Percentiles rank a stretch among this genome's conserved stretches.
Evolutionary conservation across 2,888 invertebrate species (phyloP).

Genomic region (Augiades crinisus): DNA sequence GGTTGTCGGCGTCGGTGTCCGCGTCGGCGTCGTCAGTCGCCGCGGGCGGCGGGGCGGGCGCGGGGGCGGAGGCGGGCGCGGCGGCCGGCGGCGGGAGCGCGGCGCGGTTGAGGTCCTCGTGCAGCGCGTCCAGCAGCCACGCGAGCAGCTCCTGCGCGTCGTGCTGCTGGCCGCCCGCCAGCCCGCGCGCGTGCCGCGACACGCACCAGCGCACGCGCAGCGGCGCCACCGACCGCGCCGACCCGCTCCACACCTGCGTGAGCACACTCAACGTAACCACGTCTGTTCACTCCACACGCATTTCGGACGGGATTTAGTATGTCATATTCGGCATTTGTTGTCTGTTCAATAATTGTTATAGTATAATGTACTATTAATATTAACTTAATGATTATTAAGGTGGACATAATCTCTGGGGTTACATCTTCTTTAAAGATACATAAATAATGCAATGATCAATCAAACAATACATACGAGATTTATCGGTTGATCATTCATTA

Average conservation of each 20-base stretch:
- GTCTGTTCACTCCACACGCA: no score
- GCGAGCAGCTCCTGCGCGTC: slow-evolving; percentile 96
- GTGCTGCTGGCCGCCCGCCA: slow-evolving; percentile 95
- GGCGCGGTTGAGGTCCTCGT: slow-evolving; percentile 95
- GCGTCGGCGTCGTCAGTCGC: slow-evolving; percentile 84
- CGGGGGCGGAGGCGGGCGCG: slow-evolving; percentile 73
- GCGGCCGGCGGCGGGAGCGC: slow-evolving; percentile 41
- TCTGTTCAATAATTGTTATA: no score
- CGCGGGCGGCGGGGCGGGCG: slow-evolving; percentile 26
- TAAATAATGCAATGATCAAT: no score
- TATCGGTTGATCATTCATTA: no score
- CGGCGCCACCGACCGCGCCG: slow-evolving; percentile 92
- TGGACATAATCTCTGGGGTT: no score
- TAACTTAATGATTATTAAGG: no score
- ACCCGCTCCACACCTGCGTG: slow-evolving; percentile 91
- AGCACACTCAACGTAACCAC: no score
- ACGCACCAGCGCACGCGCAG: slow-evolving; percentile 93
- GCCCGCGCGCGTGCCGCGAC: slow-evolving; percentile 91
- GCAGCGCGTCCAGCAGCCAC: slow-evolving; percentile 94
- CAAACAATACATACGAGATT: no score
- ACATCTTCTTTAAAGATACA: no score
- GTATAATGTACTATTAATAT: no score
- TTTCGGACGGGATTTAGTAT: no score
- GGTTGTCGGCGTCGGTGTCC: slow-evolving; percentile 9
- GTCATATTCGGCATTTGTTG: no score